Conservation (phyloP, 2,113 vertebrate species). For the Clinocottus analis region DNA sequence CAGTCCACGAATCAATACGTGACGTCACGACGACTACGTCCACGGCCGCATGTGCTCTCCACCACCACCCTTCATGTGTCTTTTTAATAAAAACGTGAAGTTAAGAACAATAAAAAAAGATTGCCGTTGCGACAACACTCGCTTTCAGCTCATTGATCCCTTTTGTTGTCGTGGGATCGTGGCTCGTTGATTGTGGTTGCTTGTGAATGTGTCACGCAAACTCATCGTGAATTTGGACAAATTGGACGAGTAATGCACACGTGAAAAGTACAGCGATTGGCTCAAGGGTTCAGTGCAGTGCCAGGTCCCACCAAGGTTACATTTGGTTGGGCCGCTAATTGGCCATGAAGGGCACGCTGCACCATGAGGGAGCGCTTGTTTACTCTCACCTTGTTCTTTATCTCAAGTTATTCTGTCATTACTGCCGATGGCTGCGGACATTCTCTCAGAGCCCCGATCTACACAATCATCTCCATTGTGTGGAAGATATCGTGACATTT, state of each 20-base stretch:
- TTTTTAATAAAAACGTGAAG: neutral
- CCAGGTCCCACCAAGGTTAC: slow-evolving; percentile 15
- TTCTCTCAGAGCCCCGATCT: neutral
- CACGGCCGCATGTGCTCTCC: no score
- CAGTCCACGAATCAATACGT: no score
- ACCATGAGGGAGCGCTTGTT: slow-evolving; percentile 50
- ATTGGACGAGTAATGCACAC: neutral
- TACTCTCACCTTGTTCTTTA: slow-evolving; percentile 36
- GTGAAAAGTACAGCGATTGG: neutral
- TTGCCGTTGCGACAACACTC: neutral
- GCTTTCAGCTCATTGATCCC: neutral
- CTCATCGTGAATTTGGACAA: neutral
- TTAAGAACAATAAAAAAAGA: neutral
- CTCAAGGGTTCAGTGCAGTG: slow-evolving; percentile 21
- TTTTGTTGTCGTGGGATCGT: no score
- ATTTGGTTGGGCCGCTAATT: slow-evolving; percentile 53
- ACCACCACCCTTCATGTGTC: no score
- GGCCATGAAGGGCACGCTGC: slow-evolving; percentile 45
- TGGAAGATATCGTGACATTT: neutral
- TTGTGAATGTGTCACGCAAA: neutral
- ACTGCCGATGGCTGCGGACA: slow-evolving; percentile 1
- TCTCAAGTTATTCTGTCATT: slow-evolving; percentile 20
- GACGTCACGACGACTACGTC: no score
- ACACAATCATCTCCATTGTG: neutral
- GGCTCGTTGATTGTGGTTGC: neutral